Evolutionary conservation across 1,140 invertebrate species (phyloP).

Genomic region (Calephelis virginiensis): DNA sequence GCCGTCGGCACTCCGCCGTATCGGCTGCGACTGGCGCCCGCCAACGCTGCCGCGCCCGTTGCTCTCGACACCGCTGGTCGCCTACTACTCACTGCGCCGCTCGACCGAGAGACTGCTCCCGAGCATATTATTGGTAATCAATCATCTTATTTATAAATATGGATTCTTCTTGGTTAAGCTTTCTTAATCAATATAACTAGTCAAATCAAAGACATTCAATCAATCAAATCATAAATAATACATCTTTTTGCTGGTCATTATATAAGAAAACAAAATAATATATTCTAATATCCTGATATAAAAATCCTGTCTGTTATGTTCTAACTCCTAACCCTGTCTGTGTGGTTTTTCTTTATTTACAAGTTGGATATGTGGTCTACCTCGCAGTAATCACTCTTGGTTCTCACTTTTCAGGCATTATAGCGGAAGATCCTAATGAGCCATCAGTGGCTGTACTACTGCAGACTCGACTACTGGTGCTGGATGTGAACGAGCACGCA

Average conservation of each 20-base stretch:
- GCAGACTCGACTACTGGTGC: conserved; percentile 88
- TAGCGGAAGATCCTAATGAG: conserved; percentile 88
- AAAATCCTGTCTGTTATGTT: too few relatives aligned
- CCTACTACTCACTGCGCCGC: conserved; percentile 82
- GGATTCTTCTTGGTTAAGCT: too few relatives aligned
- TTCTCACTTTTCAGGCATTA: conserved; percentile 77
- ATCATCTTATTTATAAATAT: background rate
- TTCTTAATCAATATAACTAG: too few relatives aligned
- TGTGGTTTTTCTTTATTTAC: too few relatives aligned
- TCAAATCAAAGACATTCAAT: too few relatives aligned
- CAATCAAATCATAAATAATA: too few relatives aligned
- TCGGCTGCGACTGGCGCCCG: conserved; percentile 80
- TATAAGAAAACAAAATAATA: too few relatives aligned
- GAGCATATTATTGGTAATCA: conserved; percentile 84
- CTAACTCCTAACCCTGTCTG: too few relatives aligned
- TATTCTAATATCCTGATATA: too few relatives aligned
- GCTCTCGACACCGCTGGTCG: conserved; percentile 83
- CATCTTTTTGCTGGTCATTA: too few relatives aligned
- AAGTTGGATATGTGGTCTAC: background rate
- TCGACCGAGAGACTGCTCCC: conserved; percentile 88
- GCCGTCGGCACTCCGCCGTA: conserved; percentile 50
- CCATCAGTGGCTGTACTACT: conserved; percentile 86
- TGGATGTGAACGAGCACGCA: conserved; percentile 94
- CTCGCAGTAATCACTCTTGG: background rate
- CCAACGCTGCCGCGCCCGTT: conserved; percentile 79